Evolutionary conservation across 2,797 vertebrate species (phyloP).

Genomic region (Anguilla megastoma): DNA sequence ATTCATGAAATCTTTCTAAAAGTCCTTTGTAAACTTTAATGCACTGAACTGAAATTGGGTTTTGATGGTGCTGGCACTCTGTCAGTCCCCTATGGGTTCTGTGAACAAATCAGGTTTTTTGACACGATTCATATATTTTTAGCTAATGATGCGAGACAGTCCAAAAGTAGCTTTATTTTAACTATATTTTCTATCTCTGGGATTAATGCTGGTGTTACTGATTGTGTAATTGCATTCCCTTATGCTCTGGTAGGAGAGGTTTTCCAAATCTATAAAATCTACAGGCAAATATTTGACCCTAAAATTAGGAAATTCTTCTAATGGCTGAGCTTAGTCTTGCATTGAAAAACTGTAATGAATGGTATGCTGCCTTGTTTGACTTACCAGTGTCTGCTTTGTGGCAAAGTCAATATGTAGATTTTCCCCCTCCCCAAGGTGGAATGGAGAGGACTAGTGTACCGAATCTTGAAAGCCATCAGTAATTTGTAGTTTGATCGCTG

Average conservation of each 20-base stretch:
- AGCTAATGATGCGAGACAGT: not conserved
- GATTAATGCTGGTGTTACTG: no score
- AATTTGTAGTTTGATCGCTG: no score
- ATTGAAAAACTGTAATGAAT: not conserved
- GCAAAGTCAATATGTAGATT: no score
- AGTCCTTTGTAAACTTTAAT: no score
- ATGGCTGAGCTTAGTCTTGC: not conserved
- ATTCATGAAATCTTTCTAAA: no score
- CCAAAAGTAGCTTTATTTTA: not conserved
- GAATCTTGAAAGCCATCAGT: no score
- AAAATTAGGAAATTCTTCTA: not conserved
- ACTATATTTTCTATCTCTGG: not conserved
- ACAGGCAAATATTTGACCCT: not conserved
- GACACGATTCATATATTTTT: not conserved
- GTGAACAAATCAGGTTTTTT: not conserved
- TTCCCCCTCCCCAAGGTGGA: no score
- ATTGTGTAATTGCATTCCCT: no score
- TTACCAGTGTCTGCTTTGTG: not conserved
- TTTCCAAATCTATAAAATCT: not conserved
- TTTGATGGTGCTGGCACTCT: not conserved
- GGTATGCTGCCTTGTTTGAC: not conserved
- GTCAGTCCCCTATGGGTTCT: not conserved
- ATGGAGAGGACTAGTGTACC: no score
- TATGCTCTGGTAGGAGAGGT: not conserved
- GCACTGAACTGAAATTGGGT: not conserved